These are phyloP conservation scores for Tribolium madens DNA, from an alignment of 1,140 invertebrate species.

Conservation along the genomic window DNA sequence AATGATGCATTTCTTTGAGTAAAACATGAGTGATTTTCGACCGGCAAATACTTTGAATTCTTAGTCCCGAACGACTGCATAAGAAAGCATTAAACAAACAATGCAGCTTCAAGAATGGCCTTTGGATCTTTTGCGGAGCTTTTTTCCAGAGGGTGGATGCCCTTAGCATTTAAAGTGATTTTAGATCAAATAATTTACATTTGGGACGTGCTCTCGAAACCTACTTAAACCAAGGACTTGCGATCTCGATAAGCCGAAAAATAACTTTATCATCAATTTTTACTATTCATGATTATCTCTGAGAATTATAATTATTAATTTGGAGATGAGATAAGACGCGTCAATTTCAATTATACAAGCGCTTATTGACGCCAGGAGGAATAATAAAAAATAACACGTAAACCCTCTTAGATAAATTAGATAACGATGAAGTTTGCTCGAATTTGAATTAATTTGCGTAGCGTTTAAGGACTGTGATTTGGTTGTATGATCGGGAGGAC, in stretches of 20 bases:
- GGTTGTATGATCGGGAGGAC: slow-evolving; percentile 32
- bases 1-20: slow-evolving; percentile 43
- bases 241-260: slow-evolving; percentile 5
- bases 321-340: slow-evolving; percentile 19
- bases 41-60: slow-evolving; percentile 54
- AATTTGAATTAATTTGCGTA: slow-evolving; percentile 48
- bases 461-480: slow-evolving; percentile 38
- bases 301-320: slow-evolving; percentile 25
- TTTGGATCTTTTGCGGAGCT: slow-evolving; percentile 49
- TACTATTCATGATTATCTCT: slow-evolving; percentile 36
- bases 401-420: slow-evolving; percentile 15
- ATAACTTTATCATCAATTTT: slow-evolving; percentile 17
- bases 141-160: slow-evolving; percentile 57
- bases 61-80: slow-evolving; percentile 54
- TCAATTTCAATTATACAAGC: not conserved
- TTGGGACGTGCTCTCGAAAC: slow-evolving; percentile 39
- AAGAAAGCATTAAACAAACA: slow-evolving; percentile 63
- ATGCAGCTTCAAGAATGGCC: slow-evolving; percentile 58
- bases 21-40: slow-evolving; percentile 48
- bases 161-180: slow-evolving; percentile 64
- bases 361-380: not conserved
- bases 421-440: slow-evolving; percentile 1
- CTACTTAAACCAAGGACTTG: slow-evolving; percentile 15
- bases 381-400: slow-evolving; percentile 30
- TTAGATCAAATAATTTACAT: slow-evolving; percentile 62